Conservation (phyloP, 2,888 invertebrate genomes). For the Pseudococcus jackbeardsleyi region DNA sequence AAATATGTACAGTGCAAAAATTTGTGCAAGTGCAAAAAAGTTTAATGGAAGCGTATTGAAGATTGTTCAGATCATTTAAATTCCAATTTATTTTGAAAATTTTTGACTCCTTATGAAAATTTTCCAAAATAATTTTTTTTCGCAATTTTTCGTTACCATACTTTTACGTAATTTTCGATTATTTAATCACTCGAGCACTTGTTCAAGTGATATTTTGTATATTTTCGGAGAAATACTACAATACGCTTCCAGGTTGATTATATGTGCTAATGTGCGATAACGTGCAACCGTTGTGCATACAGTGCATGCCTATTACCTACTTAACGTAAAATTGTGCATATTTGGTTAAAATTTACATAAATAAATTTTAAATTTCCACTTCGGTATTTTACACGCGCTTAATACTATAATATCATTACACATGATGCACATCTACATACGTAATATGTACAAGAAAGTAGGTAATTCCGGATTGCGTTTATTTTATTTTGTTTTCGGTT, state of each 20-base stretch:
- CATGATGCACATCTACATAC: neutral
- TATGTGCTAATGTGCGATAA: neutral
- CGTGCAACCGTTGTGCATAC: neutral
- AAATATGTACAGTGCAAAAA: too few relatives aligned
- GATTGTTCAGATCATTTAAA: too few relatives aligned
- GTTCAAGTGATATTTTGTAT: too few relatives aligned
- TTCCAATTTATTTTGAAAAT: too few relatives aligned
- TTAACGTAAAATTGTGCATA: neutral
- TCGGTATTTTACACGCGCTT: neutral
- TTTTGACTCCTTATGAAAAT: too few relatives aligned
- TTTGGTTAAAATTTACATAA: constrained; percentile 20
- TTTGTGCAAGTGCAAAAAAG: too few relatives aligned
- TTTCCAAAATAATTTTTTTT: too few relatives aligned
- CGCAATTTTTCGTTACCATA: too few relatives aligned
- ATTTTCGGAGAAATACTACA: too few relatives aligned
- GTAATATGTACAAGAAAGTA: constrained; percentile 26
- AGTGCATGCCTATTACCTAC: neutral
- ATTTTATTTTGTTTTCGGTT: neutral
- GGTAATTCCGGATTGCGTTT: neutral
- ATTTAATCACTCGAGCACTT: neutral
- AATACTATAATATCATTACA: neutral
- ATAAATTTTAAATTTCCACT: constrained; percentile 1
- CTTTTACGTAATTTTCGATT: neutral
- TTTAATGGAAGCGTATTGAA: too few relatives aligned
- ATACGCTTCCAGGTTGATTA: neutral